Evolutionary conservation across 2,888 invertebrate genomes (phyloP).

Genomic region (Cantharis nigra): DNA sequence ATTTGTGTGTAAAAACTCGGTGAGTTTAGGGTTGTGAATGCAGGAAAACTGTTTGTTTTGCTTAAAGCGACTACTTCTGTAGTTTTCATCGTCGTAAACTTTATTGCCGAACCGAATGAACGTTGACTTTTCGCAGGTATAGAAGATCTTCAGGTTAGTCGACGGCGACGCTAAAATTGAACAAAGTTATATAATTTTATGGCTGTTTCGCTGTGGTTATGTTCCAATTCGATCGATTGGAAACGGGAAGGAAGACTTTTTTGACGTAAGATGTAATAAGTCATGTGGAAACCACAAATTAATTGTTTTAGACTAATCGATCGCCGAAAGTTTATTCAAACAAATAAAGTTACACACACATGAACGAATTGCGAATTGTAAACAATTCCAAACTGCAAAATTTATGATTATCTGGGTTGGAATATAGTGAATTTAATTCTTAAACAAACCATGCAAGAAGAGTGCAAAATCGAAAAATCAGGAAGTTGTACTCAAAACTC

Average conservation of each 20-base stretch:
- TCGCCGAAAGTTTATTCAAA: background rate
- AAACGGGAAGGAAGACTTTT: background rate
- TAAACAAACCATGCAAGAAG: slow-evolving; percentile 16
- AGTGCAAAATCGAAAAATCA: slow-evolving; percentile 25
- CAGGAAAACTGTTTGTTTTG: too few species aligned
- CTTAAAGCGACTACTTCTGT: too few species aligned
- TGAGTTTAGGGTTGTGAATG: too few species aligned
- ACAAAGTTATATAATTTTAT: background rate
- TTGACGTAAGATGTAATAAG: background rate
- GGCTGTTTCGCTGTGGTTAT: background rate
- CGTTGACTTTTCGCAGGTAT: background rate
- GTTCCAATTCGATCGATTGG: background rate
- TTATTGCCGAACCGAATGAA: background rate
- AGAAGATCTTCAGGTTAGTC: background rate
- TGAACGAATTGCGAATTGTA: background rate
- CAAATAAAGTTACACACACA: background rate
- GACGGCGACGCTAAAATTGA: background rate
- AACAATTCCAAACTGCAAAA: slow-evolving; percentile 7
- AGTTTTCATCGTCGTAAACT: background rate
- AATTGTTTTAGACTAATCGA: background rate
- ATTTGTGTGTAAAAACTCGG: too few species aligned
- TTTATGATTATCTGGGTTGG: slow-evolving; percentile 4
- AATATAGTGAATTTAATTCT: slow-evolving; percentile 8
- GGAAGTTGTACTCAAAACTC: slow-evolving; percentile 18
- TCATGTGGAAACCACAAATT: background rate